Evolutionary conservation across 2,797 vertebrate genomes (phyloP).

Genomic region (Notolepis coatsorum): DNA sequence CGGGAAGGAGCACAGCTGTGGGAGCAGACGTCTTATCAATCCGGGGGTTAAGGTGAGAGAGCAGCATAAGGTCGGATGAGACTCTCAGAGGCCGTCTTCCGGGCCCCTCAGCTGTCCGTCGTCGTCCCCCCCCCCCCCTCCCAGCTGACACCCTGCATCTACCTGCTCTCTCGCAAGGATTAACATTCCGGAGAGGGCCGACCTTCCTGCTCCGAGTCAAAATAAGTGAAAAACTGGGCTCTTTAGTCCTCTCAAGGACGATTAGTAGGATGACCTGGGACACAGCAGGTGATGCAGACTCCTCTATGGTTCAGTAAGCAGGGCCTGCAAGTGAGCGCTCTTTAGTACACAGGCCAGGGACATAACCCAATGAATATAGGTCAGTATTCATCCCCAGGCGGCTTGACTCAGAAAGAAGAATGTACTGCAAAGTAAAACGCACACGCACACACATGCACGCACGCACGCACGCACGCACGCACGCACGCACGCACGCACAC

Average conservation of each 20-base stretch:
- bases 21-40: constrained; percentile 72
- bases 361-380: constrained; percentile 61
- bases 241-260: constrained; percentile 67
- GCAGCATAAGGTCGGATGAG: constrained; percentile 45
- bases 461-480: not conserved
- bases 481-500: not conserved
- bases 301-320: constrained; percentile 44
- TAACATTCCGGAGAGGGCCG: constrained; percentile 56
- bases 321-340: constrained; percentile 69
- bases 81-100: constrained; percentile 35
- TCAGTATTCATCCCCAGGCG: constrained; percentile 54
- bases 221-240: constrained; percentile 28
- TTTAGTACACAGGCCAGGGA: constrained; percentile 32
- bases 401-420: not conserved
- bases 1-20: constrained; percentile 64
- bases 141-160: constrained; percentile 1
- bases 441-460: not conserved
- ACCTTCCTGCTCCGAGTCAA: constrained; percentile 66
- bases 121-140: not conserved
- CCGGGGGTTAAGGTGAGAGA: constrained; percentile 53
- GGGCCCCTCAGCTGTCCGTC: too few relatives aligned
- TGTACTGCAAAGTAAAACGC: constrained; percentile 23
- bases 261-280: constrained; percentile 63
- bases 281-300: constrained; percentile 62
- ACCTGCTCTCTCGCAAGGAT: not conserved